Evolutionary conservation across 2,888 invertebrate species (phyloP).

Genomic region (Brachypalpus laphriformis): DNA sequence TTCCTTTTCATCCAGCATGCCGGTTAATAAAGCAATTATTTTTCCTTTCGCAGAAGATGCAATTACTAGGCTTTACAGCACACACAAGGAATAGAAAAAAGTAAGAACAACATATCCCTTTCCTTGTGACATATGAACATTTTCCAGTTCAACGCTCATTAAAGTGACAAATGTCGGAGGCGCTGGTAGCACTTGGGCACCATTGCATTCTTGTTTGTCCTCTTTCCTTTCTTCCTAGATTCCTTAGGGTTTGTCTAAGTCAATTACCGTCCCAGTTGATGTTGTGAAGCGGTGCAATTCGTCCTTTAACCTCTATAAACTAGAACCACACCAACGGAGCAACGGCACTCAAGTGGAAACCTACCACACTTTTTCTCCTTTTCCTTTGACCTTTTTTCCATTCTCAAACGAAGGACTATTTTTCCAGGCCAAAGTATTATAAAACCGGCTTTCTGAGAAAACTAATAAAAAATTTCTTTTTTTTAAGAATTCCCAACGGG

Average conservation of each 20-base stretch:
- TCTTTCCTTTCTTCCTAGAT: background rate
- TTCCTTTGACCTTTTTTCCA: background rate
- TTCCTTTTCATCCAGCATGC: background rate
- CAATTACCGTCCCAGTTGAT: conserved; percentile 4
- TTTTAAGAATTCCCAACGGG: conserved; percentile 45
- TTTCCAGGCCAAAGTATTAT: background rate
- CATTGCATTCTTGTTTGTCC: background rate
- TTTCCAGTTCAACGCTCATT: conserved; percentile 45
- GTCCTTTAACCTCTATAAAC: conserved; percentile 7
- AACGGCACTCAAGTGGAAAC: conserved; percentile 23
- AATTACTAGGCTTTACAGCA: background rate
- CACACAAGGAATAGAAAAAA: background rate
- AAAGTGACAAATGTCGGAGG: conserved; percentile 30
- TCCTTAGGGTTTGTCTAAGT: conserved; percentile 6
- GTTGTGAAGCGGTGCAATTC: conserved; percentile 19
- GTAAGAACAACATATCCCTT: background rate
- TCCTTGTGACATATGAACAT: conserved; percentile 7
- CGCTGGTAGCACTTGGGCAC: background rate
- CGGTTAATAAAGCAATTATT: conserved; percentile 11
- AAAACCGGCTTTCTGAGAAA: conserved; percentile 16
- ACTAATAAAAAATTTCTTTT: conserved; percentile 47
- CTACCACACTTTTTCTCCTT: conserved; percentile 7
- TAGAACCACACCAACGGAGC: background rate
- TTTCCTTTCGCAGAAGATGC: background rate
- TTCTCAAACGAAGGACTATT: background rate